Conservation (phyloP, 2,113 vertebrate species). For the Conger conger region DNA sequence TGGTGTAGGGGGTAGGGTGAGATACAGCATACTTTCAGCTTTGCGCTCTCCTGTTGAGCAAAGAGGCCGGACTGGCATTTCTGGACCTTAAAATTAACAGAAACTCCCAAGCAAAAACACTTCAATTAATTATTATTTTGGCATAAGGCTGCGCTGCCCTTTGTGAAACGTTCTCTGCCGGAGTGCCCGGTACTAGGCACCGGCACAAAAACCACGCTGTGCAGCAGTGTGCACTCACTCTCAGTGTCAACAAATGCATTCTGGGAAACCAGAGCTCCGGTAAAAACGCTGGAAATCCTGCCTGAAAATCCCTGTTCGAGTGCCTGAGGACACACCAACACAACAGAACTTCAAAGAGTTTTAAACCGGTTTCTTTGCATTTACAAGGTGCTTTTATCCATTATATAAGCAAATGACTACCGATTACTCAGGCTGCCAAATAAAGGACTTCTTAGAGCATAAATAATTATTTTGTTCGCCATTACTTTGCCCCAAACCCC, state of each 20-base stretch:
- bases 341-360: background rate
- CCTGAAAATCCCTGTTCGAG: background rate
- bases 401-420: background rate
- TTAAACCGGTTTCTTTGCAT: background rate
- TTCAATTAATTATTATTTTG: constrained; percentile 6
- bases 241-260: background rate
- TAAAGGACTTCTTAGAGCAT: background rate
- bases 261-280: background rate
- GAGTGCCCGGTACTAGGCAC: constrained; percentile 2
- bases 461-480: no score
- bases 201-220: background rate
- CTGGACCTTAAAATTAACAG: background rate
- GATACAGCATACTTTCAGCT: background rate
- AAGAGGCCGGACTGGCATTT: background rate
- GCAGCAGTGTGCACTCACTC: background rate
- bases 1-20: background rate
- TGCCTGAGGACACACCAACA: background rate
- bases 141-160: background rate
- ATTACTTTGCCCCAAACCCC: no score
- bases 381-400: background rate
- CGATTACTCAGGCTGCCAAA: background rate
- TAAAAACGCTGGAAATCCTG: background rate
- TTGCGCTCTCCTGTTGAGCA: background rate
- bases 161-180: background rate
- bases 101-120: background rate